Base-by-base conservation (phyloP, 30 jellyfish, hydroid and myxozoan genomes). In the Hydra vulgaris region DNA sequence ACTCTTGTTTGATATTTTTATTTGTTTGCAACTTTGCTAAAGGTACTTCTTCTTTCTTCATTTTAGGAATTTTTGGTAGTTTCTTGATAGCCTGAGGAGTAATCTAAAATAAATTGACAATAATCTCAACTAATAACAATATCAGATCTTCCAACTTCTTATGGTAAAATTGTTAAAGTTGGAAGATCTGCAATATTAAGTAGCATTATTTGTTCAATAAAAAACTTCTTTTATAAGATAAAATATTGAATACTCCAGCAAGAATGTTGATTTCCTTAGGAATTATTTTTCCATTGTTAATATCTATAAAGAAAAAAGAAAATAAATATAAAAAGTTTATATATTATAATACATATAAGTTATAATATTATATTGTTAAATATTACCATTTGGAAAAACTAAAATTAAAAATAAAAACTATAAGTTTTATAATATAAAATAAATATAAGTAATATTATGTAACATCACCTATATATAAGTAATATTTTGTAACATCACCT, bases 61-160 rank as follows among this genome's bases (percentile, higher is more conserved):
- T n/a, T 80, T 70, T 80, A 23, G 87, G 87, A 21, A 80, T 80
- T 66, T 80, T 80, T 56, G 87, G 87, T 82, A 80, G 71, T 66
- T 15, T 76, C 26, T 23, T 68, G 25, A 68, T 68, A n/a, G 75
- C 5, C 25, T 20, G 25, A n/a, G 75, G 75, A 20, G 26, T 23
- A n/a, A 3, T 68, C 75, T 68, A 68, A 15, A 68, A 68, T 68
- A 7, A 68, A 40, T 40, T 40, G 8, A 40, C 8, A 40, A 3
- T 40, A 12, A 12, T 12, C 61, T 40, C 5, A 40, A 3, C 5
- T 40, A 3, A 3, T 40, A 40, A 40, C 8, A 3, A 12, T 12
- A 5, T 12, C 61, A 40, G 5, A 12, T 40, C 5, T 5, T 40
- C 12, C 61, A 40, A 40, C 61, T 40, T 40, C 12, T 40, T 40